These are phyloP conservation scores for Tenodera sinensis DNA, from an alignment of 2,888 invertebrate genomes.

Conservation along the genomic window DNA sequence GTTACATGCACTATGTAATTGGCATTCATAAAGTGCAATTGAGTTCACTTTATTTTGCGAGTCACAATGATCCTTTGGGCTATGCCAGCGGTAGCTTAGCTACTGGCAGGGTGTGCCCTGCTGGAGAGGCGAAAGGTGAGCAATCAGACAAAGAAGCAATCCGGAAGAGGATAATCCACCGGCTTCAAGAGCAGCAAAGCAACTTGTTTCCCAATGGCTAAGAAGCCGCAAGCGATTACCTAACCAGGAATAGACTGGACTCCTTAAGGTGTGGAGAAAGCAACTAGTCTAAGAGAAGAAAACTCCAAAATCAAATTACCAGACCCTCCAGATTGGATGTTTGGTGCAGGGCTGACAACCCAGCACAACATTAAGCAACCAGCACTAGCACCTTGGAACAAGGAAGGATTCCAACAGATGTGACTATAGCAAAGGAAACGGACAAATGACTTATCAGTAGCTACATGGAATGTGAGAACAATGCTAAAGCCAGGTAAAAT, in stretches of 20 bases:
- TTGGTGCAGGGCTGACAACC: background rate
- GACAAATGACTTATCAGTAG: background rate
- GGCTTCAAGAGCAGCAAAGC: background rate
- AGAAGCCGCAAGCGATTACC: background rate
- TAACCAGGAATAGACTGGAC: background rate
- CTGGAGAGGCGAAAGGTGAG: background rate
- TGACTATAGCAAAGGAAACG: background rate
- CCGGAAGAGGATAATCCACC: background rate
- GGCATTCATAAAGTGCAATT: too few species aligned
- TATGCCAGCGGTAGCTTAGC: too few species aligned
- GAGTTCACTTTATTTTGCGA: too few species aligned
- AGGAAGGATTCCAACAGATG: background rate
- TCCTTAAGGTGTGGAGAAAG: background rate
- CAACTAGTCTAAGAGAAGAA: background rate
- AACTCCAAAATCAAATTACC: too few species aligned
- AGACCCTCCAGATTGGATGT: background rate
- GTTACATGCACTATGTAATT: too few species aligned
- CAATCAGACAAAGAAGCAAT: background rate
- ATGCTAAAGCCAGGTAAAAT: background rate
- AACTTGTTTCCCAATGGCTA: background rate
- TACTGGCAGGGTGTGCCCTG: too few species aligned
- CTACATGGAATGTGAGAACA: background rate
- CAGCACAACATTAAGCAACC: background rate
- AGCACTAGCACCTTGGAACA: background rate
- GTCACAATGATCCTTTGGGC: too few species aligned